Conservation (phyloP, 2,113 vertebrate genomes). For the Danionella cerebrum region DNA sequence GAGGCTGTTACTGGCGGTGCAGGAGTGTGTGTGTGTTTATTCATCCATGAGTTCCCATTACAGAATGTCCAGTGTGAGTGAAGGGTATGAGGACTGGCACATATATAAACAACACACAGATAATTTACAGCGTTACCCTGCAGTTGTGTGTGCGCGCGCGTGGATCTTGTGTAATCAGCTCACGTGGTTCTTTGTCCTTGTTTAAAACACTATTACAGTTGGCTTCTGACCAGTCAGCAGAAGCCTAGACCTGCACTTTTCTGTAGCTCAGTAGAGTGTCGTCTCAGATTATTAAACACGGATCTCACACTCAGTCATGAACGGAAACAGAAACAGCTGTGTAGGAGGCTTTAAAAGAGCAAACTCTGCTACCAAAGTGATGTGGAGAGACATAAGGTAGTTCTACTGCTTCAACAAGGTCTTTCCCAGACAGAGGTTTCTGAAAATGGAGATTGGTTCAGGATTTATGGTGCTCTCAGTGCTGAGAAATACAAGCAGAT, state of each 20-base stretch:
- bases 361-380: too few species aligned
- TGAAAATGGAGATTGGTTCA: too few species aligned
- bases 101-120: background rate
- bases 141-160: background rate
- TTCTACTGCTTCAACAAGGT: too few species aligned
- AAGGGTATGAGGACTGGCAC: background rate
- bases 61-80: background rate
- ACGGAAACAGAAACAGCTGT: too few species aligned
- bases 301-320: too few species aligned
- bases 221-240: background rate
- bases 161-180: background rate
- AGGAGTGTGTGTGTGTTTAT: background rate
- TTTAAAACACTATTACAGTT: background rate
- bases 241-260: background rate
- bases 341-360: too few species aligned
- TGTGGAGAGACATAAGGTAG: too few species aligned
- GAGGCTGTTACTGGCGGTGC: background rate
- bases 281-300: too few species aligned
- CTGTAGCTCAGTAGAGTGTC: too few species aligned
- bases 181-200: background rate
- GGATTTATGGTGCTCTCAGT: too few species aligned
- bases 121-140: background rate
- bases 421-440: too few species aligned
- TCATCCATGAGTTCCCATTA: constrained; percentile 15
- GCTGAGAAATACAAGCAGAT: too few species aligned